Percentiles rank a stretch among this genome's conserved stretches.
Conservation (phyloP, 2,797 vertebrate genomes). For the Melanotaenia maccullochi region DNA sequence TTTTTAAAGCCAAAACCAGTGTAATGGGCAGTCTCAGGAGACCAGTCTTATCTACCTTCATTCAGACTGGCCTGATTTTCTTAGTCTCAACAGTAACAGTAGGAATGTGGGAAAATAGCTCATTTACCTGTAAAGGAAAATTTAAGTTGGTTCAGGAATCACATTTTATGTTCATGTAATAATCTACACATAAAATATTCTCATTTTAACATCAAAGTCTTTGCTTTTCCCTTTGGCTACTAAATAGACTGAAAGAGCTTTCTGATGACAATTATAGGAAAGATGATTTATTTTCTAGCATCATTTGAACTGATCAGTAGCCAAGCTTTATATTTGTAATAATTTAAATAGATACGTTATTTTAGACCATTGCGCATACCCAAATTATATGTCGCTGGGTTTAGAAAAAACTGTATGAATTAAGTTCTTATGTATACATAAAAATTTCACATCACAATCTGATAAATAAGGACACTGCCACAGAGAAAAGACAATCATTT, state of each 20-base stretch:
- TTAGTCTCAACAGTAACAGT: constrained; percentile 13
- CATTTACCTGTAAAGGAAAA: no score
- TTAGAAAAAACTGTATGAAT: not conserved
- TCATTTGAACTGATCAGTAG: no score
- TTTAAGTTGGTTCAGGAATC: not conserved
- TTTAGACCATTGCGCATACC: not conserved
- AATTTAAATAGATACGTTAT: not conserved
- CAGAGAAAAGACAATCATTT: constrained; percentile 22
- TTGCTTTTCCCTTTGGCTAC: not conserved
- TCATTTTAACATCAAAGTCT: not conserved
- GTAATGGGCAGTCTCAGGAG: not conserved
- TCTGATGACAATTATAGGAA: no score
- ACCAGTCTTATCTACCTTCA: not conserved
- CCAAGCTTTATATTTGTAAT: no score
- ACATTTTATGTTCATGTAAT: not conserved
- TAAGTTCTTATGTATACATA: not conserved
- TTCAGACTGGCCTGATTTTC: not conserved
- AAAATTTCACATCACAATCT: not conserved
- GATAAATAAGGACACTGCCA: not conserved
- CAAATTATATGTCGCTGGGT: not conserved
- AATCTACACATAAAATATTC: not conserved
- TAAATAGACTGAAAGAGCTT: no score
- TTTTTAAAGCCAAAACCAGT: not conserved
- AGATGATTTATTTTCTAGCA: no score
- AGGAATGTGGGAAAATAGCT: constrained; percentile 25